Evolutionary conservation across 2,888 invertebrate genomes (phyloP), one percentile per base, ranked within the genome.

Genomic region (Tetragnatha montana): DNA sequence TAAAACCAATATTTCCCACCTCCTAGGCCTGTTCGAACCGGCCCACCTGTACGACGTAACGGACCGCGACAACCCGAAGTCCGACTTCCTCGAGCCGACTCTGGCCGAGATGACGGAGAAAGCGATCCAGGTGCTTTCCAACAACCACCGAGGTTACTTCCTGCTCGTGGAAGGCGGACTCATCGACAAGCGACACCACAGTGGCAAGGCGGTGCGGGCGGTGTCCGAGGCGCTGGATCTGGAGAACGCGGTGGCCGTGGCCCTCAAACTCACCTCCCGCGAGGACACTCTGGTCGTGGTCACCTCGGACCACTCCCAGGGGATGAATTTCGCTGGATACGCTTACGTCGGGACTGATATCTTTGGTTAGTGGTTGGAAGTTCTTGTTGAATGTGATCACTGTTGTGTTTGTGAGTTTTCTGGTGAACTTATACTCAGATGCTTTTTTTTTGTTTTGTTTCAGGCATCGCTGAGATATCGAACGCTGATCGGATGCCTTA

Each of bases 241-340:
- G 93, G 96, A 96, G 93, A 96, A 96, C 71, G 96, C 96, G 0
- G 94, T 96, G 68, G 93, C 95, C 91, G 96, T 95, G 7, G 96
- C 96, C 14, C 93, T 96, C 92, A 95, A 96, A 91, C 94, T 95
- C 92, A 96, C 96, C 50, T 96, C 96, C 93, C 95, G 93, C 60
- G 93, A 93, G 47, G 94, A 94, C 90, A 95, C 94, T 92, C 94
- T 96, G 87, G 95, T 96, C 82, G 95, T 96, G 75, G 96, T 96
- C 90, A 96, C 96, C 0, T 96, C 96, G 3, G 96, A 96, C 93
- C 96, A 96, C 93, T 96, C 96, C 2, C 96, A 96, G 93, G 96
- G 96, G 49, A 95, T 96, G 94, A 96, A 96, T 76, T 95, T 96
- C 92, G 96, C 96, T 60, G 96, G 96, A 21, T 96, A 96, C 12